A percentile compares a stretch with the other conserved stretches of the same genome.
phyloP scores from a whole-genome alignment of 92 coral and sea anemone species.

The Pocillopora meandrina region DNA sequence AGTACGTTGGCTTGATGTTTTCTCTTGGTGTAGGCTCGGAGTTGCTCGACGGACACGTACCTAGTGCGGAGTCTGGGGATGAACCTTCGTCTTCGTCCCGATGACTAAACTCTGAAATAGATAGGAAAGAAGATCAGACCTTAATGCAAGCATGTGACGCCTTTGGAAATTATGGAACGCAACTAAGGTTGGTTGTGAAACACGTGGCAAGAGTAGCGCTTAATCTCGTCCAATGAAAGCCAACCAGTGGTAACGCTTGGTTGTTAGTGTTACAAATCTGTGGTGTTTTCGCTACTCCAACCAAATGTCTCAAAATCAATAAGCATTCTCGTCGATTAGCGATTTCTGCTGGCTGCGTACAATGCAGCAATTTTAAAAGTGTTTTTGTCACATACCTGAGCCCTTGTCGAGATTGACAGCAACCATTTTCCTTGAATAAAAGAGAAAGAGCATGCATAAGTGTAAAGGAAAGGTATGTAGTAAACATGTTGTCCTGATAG shows the following conservation, averaged over 20 bases:
- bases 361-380: background rate
- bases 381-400: slow-evolving; percentile 64
- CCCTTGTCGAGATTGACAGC: slow-evolving; percentile 82
- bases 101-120: slow-evolving; percentile 65
- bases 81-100: slow-evolving; percentile 94
- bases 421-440: slow-evolving; percentile 67
- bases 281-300: too few relatives aligned
- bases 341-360: too few relatives aligned
- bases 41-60: slow-evolving; percentile 94
- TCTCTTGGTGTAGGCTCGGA: slow-evolving; percentile 92
- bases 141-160: too few relatives aligned
- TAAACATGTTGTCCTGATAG: background rate
- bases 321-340: too few relatives aligned
- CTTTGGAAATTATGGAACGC: too few relatives aligned
- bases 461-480: background rate
- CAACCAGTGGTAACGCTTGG: too few relatives aligned
- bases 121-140: background rate
- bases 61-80: slow-evolving; percentile 98
- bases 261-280: too few relatives aligned
- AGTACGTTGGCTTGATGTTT: slow-evolving; percentile 81
- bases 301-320: too few relatives aligned
- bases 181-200: too few relatives aligned
- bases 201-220: too few relatives aligned
- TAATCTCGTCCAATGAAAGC: too few relatives aligned
- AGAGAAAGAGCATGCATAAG: background rate